phyloP scores from a whole-genome alignment of 2,888 invertebrate genomes.

The Dynastes tityus region DNA sequence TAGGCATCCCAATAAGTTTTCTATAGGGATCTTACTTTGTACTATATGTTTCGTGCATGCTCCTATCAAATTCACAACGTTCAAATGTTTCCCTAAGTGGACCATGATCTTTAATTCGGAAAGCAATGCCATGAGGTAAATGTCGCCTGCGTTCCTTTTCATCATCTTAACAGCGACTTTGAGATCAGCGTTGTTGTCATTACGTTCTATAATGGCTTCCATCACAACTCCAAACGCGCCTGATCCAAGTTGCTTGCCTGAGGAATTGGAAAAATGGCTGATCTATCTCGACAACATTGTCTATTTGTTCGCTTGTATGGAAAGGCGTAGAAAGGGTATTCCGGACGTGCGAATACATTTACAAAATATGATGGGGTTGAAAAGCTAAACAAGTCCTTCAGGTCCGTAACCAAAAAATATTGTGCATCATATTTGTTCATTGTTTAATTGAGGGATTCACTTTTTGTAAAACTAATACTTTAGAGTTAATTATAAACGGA shows the following conservation, averaged over 20 bases:
- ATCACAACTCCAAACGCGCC: conserved; percentile 97
- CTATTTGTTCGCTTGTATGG: no score
- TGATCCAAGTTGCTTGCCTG: conserved; percentile 91
- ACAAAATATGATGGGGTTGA: no score
- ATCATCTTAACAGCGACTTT: conserved; percentile 98
- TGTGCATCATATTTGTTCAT: no score
- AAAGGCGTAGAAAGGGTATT: no score
- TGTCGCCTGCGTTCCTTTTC: conserved; percentile 87
- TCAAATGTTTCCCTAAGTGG: conserved; percentile 94
- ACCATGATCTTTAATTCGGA: conserved; percentile 97
- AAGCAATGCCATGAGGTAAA: conserved; percentile 89
- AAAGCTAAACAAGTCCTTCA: no score
- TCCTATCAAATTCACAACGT: conserved; percentile 95
- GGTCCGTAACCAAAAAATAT: no score
- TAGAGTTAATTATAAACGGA: no score
- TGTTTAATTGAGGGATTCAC: no score
- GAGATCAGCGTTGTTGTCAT: conserved; percentile 82
- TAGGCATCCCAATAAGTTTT: no score
- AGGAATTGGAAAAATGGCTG: conserved; percentile 50
- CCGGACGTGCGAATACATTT: no score
- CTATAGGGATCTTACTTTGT: conserved; percentile 78
- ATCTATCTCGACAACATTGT: background rate
- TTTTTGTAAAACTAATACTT: no score
- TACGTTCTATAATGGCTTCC: conserved; percentile 88
- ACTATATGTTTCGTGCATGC: conserved; percentile 93